Conservation (phyloP, 2,113 vertebrate genomes). For the Neomonachus schauinslandi region DNA sequence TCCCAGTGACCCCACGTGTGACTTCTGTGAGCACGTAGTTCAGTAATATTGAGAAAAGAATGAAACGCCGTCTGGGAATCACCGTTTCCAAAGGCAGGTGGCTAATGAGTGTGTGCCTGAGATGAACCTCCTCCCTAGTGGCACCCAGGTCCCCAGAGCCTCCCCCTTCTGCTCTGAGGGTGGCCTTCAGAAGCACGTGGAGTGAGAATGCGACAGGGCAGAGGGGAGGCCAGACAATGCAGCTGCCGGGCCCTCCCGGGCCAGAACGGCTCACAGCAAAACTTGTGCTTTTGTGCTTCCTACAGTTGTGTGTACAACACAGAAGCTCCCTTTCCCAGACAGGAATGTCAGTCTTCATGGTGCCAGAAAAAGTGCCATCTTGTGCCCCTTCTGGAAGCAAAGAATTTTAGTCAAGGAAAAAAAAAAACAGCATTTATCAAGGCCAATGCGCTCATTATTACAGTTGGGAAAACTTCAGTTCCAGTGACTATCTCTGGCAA, state of each 20-base stretch:
- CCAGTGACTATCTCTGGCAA: not conserved
- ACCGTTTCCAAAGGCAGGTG: not conserved
- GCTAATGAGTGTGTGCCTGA: not conserved
- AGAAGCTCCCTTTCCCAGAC: not conserved
- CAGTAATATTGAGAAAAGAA: not conserved
- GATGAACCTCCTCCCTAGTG: not conserved
- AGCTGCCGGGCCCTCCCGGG: fast-evolving
- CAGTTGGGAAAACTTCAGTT: not conserved
- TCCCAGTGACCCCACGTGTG: not conserved
- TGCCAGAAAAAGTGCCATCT: fast-evolving
- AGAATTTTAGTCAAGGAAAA: not conserved
- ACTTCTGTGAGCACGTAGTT: not conserved
- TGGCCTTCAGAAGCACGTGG: fast-evolving
- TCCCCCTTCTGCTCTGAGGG: not conserved
- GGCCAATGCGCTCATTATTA: not conserved
- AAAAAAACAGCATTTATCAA: not conserved
- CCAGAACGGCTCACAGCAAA: fast-evolving
- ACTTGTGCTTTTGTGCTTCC: not conserved
- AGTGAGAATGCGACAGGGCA: not conserved
- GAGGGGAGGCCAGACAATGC: not conserved
- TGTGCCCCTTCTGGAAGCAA: not conserved
- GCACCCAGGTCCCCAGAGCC: not conserved
- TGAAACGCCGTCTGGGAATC: not conserved
- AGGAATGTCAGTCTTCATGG: not conserved
- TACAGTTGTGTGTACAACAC: fast-evolving